Evolutionary conservation across 64 coral and sea anemone genomes (phyloP).

Genomic region (Porites lutea): DNA sequence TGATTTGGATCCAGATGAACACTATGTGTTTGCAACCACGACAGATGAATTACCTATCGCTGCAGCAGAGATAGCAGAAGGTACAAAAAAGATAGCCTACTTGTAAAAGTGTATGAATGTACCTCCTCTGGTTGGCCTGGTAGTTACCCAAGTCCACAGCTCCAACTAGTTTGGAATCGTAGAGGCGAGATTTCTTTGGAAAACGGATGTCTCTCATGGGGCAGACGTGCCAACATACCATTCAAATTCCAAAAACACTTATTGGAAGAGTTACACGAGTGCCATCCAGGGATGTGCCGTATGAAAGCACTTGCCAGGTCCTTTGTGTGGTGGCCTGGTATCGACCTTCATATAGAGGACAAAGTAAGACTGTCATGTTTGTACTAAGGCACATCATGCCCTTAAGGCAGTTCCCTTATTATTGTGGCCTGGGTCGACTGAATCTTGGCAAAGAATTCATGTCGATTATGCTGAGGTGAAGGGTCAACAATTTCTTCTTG

Average conservation of each 20-base stretch:
- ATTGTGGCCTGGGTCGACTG: constrained; percentile 12
- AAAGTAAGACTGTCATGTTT: neutral
- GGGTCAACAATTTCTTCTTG: constrained; percentile 32
- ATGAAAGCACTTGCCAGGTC: no score
- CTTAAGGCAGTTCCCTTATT: neutral
- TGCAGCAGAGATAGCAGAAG: neutral
- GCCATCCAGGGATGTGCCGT: no score
- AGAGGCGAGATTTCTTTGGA: neutral
- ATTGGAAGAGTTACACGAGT: neutral
- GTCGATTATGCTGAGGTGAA: constrained; percentile 10
- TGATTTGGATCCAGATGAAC: neutral
- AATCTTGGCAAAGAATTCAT: constrained; percentile 36
- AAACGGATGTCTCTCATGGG: neutral
- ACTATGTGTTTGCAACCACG: neutral
- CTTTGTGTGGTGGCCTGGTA: no score
- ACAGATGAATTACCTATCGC: neutral
- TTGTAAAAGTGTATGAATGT: neutral
- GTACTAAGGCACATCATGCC: no score
- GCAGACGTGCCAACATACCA: no score
- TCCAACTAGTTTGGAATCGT: neutral
- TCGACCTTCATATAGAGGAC: neutral
- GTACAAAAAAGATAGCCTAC: neutral
- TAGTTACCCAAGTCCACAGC: neutral
- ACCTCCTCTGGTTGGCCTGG: neutral
- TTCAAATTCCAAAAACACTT: neutral